Evolutionary conservation across 2,888 invertebrate genomes (phyloP).

Genomic region (Punctoribates punctum): DNA sequence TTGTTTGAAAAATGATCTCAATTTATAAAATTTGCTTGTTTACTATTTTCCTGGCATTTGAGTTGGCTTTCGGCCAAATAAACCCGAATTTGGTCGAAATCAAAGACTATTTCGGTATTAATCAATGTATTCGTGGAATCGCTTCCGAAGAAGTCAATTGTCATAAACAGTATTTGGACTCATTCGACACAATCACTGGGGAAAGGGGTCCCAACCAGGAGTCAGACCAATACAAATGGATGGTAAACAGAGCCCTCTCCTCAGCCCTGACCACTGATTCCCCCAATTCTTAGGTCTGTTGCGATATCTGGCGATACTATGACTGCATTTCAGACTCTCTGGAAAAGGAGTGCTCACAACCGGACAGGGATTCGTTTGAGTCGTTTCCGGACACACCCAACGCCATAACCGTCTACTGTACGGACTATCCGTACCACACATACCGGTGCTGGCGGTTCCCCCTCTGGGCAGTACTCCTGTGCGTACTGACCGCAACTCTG

Average conservation of each 20-base stretch:
- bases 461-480: not conserved
- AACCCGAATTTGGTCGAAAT: not conserved
- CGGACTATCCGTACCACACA: not conserved
- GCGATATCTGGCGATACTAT: conserved; percentile 2
- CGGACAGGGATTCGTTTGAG: not conserved
- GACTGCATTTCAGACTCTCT: not conserved
- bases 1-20: too few species aligned
- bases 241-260: not conserved
- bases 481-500: not conserved
- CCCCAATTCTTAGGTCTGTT: not conserved
- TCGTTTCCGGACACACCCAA: not conserved
- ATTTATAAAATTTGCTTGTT: too few species aligned
- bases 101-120: not conserved
- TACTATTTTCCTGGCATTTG: not conserved
- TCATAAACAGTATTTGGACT: conserved; percentile 1
- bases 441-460: conserved; percentile 15
- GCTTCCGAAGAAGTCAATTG: not conserved
- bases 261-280: too few species aligned
- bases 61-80: not conserved
- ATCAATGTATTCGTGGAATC: not conserved
- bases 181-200: not conserved
- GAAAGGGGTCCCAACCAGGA: not conserved
- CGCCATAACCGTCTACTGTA: not conserved
- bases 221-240: conserved; percentile 1
- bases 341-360: not conserved